Conservation (phyloP, 2,888 invertebrate genomes). For the Epiblema foenella region DNA sequence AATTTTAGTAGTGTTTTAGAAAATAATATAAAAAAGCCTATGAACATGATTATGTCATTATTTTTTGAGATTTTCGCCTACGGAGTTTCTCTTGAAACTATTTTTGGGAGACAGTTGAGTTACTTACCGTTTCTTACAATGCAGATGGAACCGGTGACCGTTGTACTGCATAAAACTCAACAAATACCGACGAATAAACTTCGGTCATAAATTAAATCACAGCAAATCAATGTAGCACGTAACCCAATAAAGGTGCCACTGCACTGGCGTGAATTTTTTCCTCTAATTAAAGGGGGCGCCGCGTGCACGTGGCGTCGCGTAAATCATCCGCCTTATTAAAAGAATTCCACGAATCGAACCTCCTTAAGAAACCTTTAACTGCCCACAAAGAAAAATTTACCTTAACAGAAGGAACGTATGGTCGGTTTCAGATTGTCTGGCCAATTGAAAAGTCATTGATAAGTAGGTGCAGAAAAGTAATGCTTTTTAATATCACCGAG, state of each 20-base stretch:
- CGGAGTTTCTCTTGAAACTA: background rate
- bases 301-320: conserved; percentile 77
- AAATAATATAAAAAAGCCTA: no score
- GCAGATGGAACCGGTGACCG: background rate
- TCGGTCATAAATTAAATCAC: conserved; percentile 32
- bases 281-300: conserved; percentile 76
- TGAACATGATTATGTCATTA: no score
- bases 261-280: conserved; percentile 64
- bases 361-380: conserved; percentile 69
- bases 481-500: conserved; percentile 62
- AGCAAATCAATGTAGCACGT: conserved; percentile 34
- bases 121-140: background rate
- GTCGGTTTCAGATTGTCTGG: conserved; percentile 44
- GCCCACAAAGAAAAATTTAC: conserved; percentile 44
- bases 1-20: no score
- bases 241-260: conserved; percentile 35
- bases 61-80: no score
- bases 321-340: conserved; percentile 83
- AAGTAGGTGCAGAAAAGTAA: conserved; percentile 57
- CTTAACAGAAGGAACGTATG: conserved; percentile 41
- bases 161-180: background rate
- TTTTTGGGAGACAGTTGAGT: background rate
- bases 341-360: conserved; percentile 79
- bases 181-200: conserved; percentile 8
- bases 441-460: conserved; percentile 51